Conservation (phyloP, 2,888 invertebrate species). For the Chrysotoxum bicinctum region DNA sequence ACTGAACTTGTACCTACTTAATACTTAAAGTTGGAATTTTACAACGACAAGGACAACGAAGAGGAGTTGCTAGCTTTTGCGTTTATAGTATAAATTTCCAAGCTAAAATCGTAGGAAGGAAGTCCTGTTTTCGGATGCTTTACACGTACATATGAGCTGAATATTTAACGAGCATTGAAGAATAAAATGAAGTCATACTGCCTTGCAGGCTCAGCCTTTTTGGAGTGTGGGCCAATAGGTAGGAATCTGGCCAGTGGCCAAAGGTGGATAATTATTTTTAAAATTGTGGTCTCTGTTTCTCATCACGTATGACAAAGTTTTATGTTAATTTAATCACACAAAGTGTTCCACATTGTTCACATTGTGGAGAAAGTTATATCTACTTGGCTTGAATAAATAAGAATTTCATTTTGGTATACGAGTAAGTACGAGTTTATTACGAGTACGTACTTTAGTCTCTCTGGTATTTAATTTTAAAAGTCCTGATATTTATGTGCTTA, state of each 20-base stretch:
- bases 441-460: background rate
- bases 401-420: background rate
- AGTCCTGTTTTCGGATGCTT: background rate
- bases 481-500: background rate
- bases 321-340: background rate
- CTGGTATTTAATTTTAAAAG: background rate
- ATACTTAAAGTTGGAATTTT: background rate
- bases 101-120: background rate
- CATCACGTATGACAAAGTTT: background rate
- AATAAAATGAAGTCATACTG: background rate
- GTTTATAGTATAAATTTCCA: background rate
- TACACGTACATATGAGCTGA: conserved; percentile 3
- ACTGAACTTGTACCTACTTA: background rate
- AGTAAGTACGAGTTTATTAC: no score
- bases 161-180: conserved; percentile 3
- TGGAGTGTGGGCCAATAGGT: no score
- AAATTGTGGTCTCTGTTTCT: background rate
- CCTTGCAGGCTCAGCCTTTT: background rate
- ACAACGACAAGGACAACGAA: background rate
- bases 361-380: background rate
- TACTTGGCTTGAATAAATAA: no score
- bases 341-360: background rate
- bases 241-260: background rate
- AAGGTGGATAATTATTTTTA: background rate
- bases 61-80: background rate